A percentile compares a stretch with the other conserved stretches of the same genome.
Evolutionary conservation across 2,113 vertebrate species (phyloP).

Genomic region (Syngnathus typhle): DNA sequence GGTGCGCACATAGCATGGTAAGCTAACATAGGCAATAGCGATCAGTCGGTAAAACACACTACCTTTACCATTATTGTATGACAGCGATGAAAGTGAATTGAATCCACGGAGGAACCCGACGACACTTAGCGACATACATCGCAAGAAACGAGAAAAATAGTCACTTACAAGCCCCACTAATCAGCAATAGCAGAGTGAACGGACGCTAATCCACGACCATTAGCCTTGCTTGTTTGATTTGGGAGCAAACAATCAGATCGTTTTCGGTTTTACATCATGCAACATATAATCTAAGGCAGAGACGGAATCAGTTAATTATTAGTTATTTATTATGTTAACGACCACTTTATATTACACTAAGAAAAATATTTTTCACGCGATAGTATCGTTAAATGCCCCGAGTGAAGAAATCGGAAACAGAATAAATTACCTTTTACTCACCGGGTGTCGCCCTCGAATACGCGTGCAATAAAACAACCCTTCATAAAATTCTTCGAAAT

Average conservation of each 20-base stretch:
- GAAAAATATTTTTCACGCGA: slow-evolving; percentile 43
- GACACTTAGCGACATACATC: background rate
- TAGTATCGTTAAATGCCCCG: slow-evolving; percentile 47
- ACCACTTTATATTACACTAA: slow-evolving; percentile 15
- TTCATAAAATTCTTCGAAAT: slow-evolving; percentile 34
- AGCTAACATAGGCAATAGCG: slow-evolving; percentile 9
- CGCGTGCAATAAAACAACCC: slow-evolving; percentile 8
- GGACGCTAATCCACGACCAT: slow-evolving; percentile 17
- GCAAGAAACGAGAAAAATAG: background rate
- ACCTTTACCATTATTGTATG: too few relatives aligned
- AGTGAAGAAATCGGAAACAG: slow-evolving; percentile 17
- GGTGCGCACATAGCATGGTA: background rate
- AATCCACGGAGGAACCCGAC: background rate
- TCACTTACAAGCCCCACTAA: slow-evolving; percentile 16
- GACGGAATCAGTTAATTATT: background rate
- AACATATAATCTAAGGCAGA: background rate
- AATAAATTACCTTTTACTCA: slow-evolving; percentile 56
- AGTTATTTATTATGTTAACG: slow-evolving; percentile 15
- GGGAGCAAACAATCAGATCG: slow-evolving; percentile 21
- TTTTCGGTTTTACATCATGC: background rate
- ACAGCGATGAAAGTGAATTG: background rate
- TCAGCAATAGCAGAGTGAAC: slow-evolving; percentile 16
- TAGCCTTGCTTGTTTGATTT: slow-evolving; percentile 35
- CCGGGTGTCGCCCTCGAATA: slow-evolving; percentile 20
- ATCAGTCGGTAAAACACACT: background rate